Evolutionary conservation across 2,797 vertebrate species (phyloP), one percentile per base, ranked within the genome.

Genomic region (Chlorospingus semifuscus): DNA sequence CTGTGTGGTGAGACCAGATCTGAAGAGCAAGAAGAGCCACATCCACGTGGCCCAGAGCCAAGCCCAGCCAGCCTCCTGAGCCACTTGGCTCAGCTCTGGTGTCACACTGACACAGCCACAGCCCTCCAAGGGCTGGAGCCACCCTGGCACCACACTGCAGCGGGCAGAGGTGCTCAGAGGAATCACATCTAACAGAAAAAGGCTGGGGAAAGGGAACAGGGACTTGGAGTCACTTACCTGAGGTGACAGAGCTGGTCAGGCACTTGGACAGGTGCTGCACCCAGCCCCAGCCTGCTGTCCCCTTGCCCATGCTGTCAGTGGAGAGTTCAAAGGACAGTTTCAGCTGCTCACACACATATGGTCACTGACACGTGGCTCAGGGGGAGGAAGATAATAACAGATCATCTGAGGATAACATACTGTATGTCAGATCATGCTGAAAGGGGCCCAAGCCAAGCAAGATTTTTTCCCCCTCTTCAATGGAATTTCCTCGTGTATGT

Each of bases 321-420:
- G 44, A 63, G 74, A 76, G 65, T 32, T 79, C 80, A 72, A 69
- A n/a, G 52, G 6, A 72, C 15, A 49, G 19, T 19, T 71, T 59
- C 64, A 80, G 55, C 37, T 7, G 68, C 81, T 92, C 16, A 15
- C 61, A 81, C 64, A 84, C 70, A 79, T 47, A 56, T 69, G 74
- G 70, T 34, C 90, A 41, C 84, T 94, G 86, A 77, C 69, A 74
- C 2, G 2, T 66, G 89, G 59, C 70, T 79, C 15, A 8, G 72
- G 47, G 88, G 84, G 59, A 74, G 21, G 61, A 87, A 63, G 56
- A 93, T 82, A 93, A 49, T 39, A 87, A 87, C 84, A 96, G 91
- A 88, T 82, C 46, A 94, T 91, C 84, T 90, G 75, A 96, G 90
- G 80, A 90, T 80, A 95, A 87, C 70, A 87, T 55, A 89, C 61